Conservation (phyloP, 2,113 vertebrate genomes). For the Chloroceryle aenea region DNA sequence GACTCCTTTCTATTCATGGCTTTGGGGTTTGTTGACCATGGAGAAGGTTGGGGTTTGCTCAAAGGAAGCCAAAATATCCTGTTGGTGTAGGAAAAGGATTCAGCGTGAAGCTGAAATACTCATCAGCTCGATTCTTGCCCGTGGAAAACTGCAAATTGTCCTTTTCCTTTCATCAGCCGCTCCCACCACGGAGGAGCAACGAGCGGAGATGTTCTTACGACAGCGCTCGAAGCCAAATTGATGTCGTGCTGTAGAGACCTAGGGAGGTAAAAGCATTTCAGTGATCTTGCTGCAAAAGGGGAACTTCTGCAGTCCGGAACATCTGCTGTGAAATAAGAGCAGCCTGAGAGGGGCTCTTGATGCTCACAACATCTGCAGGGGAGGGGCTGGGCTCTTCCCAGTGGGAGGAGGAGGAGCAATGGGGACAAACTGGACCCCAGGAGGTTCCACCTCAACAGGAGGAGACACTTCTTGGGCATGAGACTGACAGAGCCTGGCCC, state of each 20-base stretch:
- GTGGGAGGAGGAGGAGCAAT: no score
- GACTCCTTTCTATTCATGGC: not conserved
- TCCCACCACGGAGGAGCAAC: not conserved
- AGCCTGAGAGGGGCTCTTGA: no score
- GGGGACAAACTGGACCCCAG: no score
- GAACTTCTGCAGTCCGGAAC: not conserved
- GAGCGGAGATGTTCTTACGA: not conserved
- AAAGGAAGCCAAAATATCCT: not conserved
- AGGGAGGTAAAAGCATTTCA: not conserved
- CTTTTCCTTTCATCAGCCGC: not conserved
- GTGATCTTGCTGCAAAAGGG: not conserved
- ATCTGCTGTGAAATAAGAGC: no score
- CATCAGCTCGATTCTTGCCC: not conserved
- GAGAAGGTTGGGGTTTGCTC: not conserved
- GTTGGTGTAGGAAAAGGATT: not conserved
- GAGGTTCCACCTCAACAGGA: no score
- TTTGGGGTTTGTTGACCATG: rapidly evolving
- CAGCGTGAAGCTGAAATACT: not conserved
- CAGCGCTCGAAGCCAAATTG: not conserved
- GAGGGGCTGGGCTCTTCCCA: no score
- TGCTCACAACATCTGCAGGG: no score
- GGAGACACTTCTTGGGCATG: no score
- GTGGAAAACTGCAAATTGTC: not conserved
- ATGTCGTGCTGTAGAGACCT: not conserved
- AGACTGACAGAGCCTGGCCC: no score